phyloP scores from a whole-genome alignment of 2,113 vertebrate species.

The Zapus hudsonius region DNA sequence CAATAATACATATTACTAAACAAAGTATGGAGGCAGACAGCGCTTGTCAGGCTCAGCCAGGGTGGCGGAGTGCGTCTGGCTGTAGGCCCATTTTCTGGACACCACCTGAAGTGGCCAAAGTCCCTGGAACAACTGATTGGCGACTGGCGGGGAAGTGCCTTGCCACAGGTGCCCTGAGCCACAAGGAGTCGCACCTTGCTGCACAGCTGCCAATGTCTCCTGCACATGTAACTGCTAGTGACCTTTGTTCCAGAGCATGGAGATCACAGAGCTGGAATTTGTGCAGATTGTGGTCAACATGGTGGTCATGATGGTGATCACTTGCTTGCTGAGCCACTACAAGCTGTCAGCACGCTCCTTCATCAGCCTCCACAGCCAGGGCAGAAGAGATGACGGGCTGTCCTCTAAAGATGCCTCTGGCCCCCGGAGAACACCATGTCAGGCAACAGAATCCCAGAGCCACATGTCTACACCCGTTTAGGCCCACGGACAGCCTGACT shows the following conservation, averaged over 20 bases:
- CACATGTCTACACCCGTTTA: constrained; percentile 92
- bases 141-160: too few species aligned
- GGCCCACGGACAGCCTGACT: constrained; percentile 88
- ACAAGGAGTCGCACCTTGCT: too few species aligned
- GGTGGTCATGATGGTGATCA: constrained; percentile 98
- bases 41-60: too few species aligned
- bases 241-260: constrained; percentile 86
- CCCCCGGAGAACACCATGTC: constrained; percentile 91
- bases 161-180: too few species aligned
- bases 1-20: background rate
- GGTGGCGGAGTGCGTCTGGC: too few species aligned
- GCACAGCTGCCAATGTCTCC: too few species aligned
- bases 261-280: constrained; percentile 98
- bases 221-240: too few species aligned
- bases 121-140: too few species aligned
- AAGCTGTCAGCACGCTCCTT: constrained; percentile 94
- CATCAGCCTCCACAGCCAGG: constrained; percentile 92
- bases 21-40: too few species aligned
- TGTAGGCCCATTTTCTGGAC: too few species aligned
- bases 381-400: constrained; percentile 90
- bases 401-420: constrained; percentile 94
- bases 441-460: constrained; percentile 87
- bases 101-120: too few species aligned
- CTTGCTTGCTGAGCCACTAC: constrained; percentile 97
- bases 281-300: constrained; percentile 98